Conservation (phyloP, 2,888 invertebrate genomes). For the Cephus nigrinus region DNA sequence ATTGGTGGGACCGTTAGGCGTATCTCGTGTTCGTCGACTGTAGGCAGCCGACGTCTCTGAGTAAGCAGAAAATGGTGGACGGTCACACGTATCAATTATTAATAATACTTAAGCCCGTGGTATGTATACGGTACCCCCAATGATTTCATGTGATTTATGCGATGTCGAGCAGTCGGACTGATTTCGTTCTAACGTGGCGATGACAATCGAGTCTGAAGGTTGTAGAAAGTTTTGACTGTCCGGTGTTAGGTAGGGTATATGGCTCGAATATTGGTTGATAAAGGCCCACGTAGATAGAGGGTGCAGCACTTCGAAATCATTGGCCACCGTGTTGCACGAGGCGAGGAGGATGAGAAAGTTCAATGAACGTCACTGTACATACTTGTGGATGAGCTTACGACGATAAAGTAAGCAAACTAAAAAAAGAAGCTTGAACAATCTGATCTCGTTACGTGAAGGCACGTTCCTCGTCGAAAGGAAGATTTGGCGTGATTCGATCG, state of each 20-base stretch:
- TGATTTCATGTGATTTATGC: slow-evolving; percentile 18
- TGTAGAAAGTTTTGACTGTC: neutral
- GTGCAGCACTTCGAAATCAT: neutral
- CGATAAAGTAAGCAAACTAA: neutral
- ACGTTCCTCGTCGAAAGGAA: neutral
- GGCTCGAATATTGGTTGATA: neutral
- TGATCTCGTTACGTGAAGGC: neutral
- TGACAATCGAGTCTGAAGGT: neutral
- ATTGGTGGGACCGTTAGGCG: neutral
- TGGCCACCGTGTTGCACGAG: neutral
- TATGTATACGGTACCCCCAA: slow-evolving; percentile 4
- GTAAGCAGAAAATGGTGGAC: slow-evolving; percentile 1
- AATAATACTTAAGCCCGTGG: slow-evolving; percentile 15
- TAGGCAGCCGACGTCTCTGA: too few relatives aligned
- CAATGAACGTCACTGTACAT: neutral
- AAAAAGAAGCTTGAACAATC: neutral
- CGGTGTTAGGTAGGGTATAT: neutral
- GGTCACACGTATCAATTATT: slow-evolving; percentile 20
- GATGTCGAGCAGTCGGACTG: neutral
- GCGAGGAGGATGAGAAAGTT: neutral
- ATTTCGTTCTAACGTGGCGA: neutral
- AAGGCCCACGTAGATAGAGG: neutral
- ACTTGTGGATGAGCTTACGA: neutral
- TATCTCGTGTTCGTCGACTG: neutral
- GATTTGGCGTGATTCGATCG: neutral